Evolutionary conservation across 2,113 vertebrate species (phyloP), one percentile per base, ranked within the genome.

Genomic region (Brachypteracias leptosomus): DNA sequence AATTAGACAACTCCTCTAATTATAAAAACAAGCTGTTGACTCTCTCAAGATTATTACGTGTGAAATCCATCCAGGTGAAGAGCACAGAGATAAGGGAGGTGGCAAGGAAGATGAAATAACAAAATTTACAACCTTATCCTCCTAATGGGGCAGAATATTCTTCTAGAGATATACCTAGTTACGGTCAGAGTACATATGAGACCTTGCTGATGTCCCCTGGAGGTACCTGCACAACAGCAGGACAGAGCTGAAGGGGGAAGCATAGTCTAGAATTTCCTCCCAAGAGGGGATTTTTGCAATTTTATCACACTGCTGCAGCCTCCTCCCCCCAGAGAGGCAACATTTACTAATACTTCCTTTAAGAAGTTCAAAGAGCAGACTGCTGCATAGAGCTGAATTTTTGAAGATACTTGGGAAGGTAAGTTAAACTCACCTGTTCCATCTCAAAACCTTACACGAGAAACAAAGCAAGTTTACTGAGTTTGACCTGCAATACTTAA

Each of bases 301-400:
- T 75, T 87, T 96, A 89, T 95, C 86, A 91, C 42, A 66, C 33
- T 46, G 49, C 54, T 79, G 73, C 77, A 95, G 90, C 80, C 83
- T 93, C 80, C 80, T 81, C 15, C 49, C 78, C 78, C 46, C 6
- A 88, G 59, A 82, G 47, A 96, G 49, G 52, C 85, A 95, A 86
- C 86, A 85, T 84, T 89, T 94, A 96, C 88, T 70, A 76, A 51
- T 73, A 96, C 92, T 95, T 96, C 96, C 95, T 92, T 89, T 82
- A 90, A 29, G 62, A 86, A 90, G 86, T 94, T 96, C 80, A 93
- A 89, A 90, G 84, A 76, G 55, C 75, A 90, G 87, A 21, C 70
- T 93, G 73, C 73, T 89, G 49, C 66, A 52, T 6, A 73, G 25
- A 92, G 44, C 22, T 87, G 16, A 72, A 85, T 77, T 72, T 84